Evolutionary conservation across 2,113 vertebrate genomes (phyloP).

Genomic region (Chaetorhynchus papuensis): DNA sequence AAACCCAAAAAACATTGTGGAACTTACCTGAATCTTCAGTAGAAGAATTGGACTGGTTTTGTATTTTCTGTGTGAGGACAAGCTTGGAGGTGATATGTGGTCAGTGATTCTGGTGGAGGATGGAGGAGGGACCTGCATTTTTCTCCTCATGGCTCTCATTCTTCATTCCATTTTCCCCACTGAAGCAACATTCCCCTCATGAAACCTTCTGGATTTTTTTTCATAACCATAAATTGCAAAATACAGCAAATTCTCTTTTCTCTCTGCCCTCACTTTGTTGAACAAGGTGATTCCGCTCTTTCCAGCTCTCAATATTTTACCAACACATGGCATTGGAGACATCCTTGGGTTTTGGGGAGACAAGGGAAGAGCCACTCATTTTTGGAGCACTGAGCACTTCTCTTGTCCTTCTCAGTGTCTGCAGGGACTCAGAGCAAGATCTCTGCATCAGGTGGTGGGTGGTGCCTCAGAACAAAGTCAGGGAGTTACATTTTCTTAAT

Average conservation of each 20-base stretch:
- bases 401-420: background rate
- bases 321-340: no score
- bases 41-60: background rate
- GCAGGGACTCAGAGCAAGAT: background rate
- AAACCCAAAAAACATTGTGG: background rate
- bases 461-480: background rate
- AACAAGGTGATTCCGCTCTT: background rate
- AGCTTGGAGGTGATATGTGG: background rate
- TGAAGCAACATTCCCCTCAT: background rate
- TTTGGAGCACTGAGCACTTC: background rate
- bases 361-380: background rate
- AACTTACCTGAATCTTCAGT: background rate
- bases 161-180: background rate
- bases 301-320: background rate
- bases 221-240: background rate
- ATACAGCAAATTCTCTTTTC: background rate
- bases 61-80: background rate
- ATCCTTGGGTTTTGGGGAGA: background rate
- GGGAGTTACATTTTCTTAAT: background rate
- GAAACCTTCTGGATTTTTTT: background rate
- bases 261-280: accelerated
- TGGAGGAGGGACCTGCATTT: background rate
- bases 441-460: background rate
- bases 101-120: background rate
- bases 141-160: background rate